Evolutionary conservation across 2,113 vertebrate genomes (phyloP).

Genomic region (Sinocyclocheilus rhinocerous): DNA sequence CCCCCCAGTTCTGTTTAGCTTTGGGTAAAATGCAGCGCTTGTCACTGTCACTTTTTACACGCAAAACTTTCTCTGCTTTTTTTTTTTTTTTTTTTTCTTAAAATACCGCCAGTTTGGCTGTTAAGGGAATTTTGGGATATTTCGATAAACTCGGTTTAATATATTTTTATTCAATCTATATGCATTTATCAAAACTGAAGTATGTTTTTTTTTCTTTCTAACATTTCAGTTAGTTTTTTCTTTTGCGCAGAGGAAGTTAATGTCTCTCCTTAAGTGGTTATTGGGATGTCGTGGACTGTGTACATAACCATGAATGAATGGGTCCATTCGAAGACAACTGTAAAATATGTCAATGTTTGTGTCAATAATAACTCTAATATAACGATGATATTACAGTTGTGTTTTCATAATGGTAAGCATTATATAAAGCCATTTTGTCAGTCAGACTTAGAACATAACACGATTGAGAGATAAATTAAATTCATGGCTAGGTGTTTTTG

Average conservation of each 20-base stretch:
- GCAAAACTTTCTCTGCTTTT: background rate
- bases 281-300: conserved; percentile 48
- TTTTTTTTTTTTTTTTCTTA: background rate
- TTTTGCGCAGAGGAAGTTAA: conserved; percentile 45
- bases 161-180: background rate
- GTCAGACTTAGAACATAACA: conserved; percentile 60
- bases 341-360: conserved; percentile 64
- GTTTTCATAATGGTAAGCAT: conserved; percentile 59
- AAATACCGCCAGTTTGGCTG: background rate
- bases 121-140: background rate
- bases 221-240: background rate
- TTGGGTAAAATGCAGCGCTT: too few relatives aligned
- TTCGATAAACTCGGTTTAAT: background rate
- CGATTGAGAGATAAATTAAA: conserved; percentile 62
- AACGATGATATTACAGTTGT: conserved; percentile 54
- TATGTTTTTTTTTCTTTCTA: background rate
- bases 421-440: conserved; percentile 59
- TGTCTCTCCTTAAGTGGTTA: conserved; percentile 43
- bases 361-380: conserved; percentile 58
- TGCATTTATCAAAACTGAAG: conserved; percentile 19
- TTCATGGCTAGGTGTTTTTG: conserved; percentile 72
- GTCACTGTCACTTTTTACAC: too few relatives aligned
- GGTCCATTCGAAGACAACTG: conserved; percentile 58
- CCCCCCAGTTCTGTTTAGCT: too few relatives aligned
- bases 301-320: conserved; percentile 60